Base-by-base conservation (phyloP, 1,140 invertebrate genomes). In the Brachystomella parvula region DNA sequence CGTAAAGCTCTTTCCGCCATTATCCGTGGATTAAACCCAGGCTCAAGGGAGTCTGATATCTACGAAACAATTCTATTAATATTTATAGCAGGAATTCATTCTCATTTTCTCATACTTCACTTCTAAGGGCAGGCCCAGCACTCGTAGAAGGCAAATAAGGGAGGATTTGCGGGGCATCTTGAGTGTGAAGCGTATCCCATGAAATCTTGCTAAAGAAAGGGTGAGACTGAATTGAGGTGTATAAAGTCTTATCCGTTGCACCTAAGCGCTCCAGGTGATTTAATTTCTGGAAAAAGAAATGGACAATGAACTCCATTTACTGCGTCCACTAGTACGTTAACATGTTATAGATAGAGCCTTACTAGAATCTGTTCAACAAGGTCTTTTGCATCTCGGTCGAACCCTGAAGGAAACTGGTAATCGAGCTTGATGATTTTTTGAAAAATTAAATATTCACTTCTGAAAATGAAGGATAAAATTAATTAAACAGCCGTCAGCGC, bases 391-490 rank as follows among this genome's bases (percentile, higher is more conserved):
- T 84, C 80, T 47, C 83, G 80, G 74, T 87, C 85, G 77, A 99
- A 97, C 26, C 88, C 91, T 76, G 92, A 88, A 0, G 95, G 94
- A 76, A 96, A 94, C 66, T 89, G 87, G 77, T 96, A 98, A 9
- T 95, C 87, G 71, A 96, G 81, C 75, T 89, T 90, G 9, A 92
- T 77, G 72, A 99, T 96, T 79, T 96, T 96, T 78, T 96, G 90
- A 77, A 98, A 97, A 59, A 97, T 97, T 68, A 95, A 83, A 80
- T 96, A 99, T 77, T 99, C 96, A 79, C 89, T 95, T 65, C 89
- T 84, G 75, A 28, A 79, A 73, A 71, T 17, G 49, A 56, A 26
- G 24, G 29, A 53, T 0, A 64, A 39, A 68, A 65, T 44, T 44
- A n/a, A n/a, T n/a, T n/a, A n/a, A n/a, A n/a, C n/a, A n/a, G n/a